A percentile compares a stretch with the other conserved stretches of the same genome.
phyloP scores from a whole-genome alignment of 2,113 vertebrate genomes.

The Mormyrus iriodes region DNA sequence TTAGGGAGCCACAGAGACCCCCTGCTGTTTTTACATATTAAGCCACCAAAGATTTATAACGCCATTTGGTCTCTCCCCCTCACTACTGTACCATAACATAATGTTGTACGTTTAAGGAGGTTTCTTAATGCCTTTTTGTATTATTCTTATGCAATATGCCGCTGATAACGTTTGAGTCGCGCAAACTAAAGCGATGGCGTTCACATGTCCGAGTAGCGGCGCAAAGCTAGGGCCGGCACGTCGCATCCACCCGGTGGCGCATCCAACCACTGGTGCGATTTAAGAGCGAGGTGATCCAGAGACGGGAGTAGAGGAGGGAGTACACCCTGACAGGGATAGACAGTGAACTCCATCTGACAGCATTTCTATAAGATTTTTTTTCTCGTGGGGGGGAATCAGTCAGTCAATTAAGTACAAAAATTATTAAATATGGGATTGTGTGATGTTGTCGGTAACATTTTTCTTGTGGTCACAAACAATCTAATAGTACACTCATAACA shows the following conservation, averaged over 20 bases:
- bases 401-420: background rate
- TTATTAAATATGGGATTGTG: background rate
- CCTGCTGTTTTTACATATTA: constrained; percentile 32
- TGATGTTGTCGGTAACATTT: background rate
- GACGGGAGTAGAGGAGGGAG: background rate
- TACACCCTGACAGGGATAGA: background rate
- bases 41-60: constrained; percentile 37
- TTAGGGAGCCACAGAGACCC: constrained; percentile 33
- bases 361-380: background rate
- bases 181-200: background rate
- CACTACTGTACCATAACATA: background rate
- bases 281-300: background rate
- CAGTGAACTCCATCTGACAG: background rate
- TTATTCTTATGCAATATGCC: background rate
- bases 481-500: background rate
- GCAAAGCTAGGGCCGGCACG: background rate
- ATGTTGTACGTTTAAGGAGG: background rate
- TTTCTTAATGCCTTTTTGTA: background rate
- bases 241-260: background rate
- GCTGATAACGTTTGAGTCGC: background rate
- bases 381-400: background rate
- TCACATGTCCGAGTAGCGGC: background rate
- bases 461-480: background rate
- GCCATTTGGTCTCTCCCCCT: constrained; percentile 9
- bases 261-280: background rate